Evolutionary conservation across 1,140 invertebrate species (phyloP), one percentile per base, ranked within the genome.

Genomic region (Apis florea): DNA sequence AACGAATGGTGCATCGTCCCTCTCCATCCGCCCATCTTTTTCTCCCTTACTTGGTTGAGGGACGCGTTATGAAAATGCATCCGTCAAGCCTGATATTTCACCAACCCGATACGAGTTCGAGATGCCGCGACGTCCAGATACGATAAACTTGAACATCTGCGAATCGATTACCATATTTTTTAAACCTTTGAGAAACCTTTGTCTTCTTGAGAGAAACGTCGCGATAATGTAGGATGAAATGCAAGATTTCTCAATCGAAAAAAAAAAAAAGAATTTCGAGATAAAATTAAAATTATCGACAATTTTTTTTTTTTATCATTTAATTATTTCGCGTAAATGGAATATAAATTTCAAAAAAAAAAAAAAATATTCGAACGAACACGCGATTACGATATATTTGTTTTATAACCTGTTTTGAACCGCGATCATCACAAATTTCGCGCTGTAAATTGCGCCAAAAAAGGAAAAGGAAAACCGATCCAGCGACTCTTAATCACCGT

Each of bases 51-150:
- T 54, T 47, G n/a, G 13, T 56, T 19, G 70, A 79, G 82, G 21
- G 79, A 79, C 84, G 69, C 79, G 87, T 90, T 89, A 89, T 90
- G 88, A 90, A 90, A 90, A 90, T 90, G 88, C 89, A 90, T 89
- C 85, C 89, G 84, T 90, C 88, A 84, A 84, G 85, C 86, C 82
- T 87, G 89, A 89, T 89, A 87, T 87, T 87, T 90, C 85, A 88
- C 85, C 80, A 84, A 82, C 83, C 4, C 31, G 84, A 89, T 82
- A 77, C 47, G 79, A 53, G 54, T n/a, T 68, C 78, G 78, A 21
- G 72, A 66, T 75, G 40, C 49, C 61, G 61, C 67, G 53, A 84
- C 83, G 84, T 85, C 67, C 85, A 85, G 26, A 61, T 21, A 9
- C 71, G 79, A 67, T 88, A 88, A 88, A 88, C 75, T 53, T 40